These are phyloP conservation scores for Aspiorhynchus laticeps DNA, from an alignment of 2,113 vertebrate species.

Conservation along the genomic window DNA sequence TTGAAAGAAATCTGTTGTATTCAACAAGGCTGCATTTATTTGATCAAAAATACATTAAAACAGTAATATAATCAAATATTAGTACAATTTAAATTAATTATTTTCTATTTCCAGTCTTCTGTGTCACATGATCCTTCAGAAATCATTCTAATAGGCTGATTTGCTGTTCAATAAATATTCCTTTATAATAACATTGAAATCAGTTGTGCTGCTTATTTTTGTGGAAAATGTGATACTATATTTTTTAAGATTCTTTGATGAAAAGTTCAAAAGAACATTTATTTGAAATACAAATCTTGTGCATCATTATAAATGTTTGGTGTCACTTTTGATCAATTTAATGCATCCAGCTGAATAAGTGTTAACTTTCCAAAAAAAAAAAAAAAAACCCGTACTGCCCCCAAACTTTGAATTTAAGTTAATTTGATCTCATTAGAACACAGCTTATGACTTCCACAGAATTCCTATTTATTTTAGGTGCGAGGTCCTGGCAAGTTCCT, in stretches of 20 bases:
- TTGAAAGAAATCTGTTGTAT: neutral
- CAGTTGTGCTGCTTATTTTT: neutral
- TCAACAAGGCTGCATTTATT: neutral
- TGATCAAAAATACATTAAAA: neutral
- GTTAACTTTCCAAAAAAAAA: no score
- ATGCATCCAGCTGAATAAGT: no score
- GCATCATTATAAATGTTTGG: no score
- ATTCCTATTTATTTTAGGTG: neutral
- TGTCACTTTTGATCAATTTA: no score
- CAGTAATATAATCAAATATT: neutral
- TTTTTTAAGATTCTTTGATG: no score
- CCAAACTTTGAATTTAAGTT: no score
- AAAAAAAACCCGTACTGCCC: no score
- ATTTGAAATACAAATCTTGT: no score
- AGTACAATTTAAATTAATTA: neutral
- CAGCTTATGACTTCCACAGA: no score
- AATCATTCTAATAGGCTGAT: neutral
- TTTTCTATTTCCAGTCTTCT: neutral
- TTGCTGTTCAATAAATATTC: neutral
- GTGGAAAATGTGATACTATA: neutral
- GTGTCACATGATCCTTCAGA: neutral
- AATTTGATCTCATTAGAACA: no score
- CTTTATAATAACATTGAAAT: neutral
- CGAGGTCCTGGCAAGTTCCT: slow-evolving; percentile 73
- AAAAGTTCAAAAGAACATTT: neutral